Conservation (phyloP, 2,888 invertebrate genomes). For the Hypolimnas misippus region DNA sequence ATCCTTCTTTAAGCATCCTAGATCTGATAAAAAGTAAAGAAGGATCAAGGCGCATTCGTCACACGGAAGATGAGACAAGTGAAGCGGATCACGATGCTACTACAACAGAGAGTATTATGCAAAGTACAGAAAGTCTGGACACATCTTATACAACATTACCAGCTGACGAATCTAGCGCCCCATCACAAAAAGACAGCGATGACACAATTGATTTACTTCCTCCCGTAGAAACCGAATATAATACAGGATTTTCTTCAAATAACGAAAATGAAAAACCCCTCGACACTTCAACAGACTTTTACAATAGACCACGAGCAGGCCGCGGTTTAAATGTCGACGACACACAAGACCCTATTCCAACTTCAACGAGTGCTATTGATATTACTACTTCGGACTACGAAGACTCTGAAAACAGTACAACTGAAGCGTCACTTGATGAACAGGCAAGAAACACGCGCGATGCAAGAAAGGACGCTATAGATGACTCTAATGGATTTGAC, state of each 20-base stretch:
- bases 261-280: slow-evolving; percentile 4
- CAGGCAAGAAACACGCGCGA: slow-evolving; percentile 36
- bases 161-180: slow-evolving; percentile 6
- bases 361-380: slow-evolving; percentile 3
- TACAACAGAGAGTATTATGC: slow-evolving; percentile 16
- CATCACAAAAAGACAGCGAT: slow-evolving; percentile 16
- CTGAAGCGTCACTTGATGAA: slow-evolving; percentile 29
- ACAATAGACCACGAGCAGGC: slow-evolving; percentile 19
- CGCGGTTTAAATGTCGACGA: slow-evolving; percentile 19
- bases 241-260: slow-evolving; percentile 34
- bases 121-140: slow-evolving; percentile 14
- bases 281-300: background rate
- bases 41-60: slow-evolving; percentile 24
- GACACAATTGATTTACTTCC: slow-evolving; percentile 31
- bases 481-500: slow-evolving; percentile 19
- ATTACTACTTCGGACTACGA: slow-evolving; percentile 15
- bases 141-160: slow-evolving; percentile 9
- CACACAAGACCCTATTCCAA: slow-evolving; percentile 1
- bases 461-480: slow-evolving; percentile 2
- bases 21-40: slow-evolving; percentile 35
- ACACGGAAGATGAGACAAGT: slow-evolving; percentile 15
- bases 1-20: slow-evolving; percentile 31
- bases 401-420: slow-evolving; percentile 22
- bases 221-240: slow-evolving; percentile 31
- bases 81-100: slow-evolving; percentile 3